phyloP scores from a whole-genome alignment of 2,113 vertebrate genomes.

The Malurus elegans region DNA sequence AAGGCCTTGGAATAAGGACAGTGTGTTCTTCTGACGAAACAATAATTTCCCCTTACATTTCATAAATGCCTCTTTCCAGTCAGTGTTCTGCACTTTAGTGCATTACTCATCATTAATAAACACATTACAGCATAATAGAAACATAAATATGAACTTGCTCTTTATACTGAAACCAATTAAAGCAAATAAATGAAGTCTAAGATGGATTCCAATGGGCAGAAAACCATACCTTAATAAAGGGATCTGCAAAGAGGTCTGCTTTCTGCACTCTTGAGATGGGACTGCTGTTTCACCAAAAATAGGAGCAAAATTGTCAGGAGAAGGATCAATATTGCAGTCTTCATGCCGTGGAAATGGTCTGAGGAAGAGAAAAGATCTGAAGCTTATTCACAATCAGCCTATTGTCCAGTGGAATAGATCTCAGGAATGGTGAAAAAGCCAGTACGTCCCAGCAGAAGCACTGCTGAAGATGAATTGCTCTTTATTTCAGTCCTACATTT shows the following conservation, averaged over 20 bases:
- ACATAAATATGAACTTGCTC: neutral
- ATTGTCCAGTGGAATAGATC: neutral
- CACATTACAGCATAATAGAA: conserved; percentile 9
- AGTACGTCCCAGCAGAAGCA: neutral
- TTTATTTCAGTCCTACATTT: neutral
- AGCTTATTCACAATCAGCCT: neutral
- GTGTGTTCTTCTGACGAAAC: neutral
- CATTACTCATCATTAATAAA: conserved; percentile 31
- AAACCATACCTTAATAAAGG: neutral
- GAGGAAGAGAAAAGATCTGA: neutral
- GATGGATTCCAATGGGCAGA: neutral
- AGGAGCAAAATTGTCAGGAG: neutral
- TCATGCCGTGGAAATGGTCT: neutral
- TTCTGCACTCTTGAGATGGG: neutral
- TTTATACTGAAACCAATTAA: neutral
- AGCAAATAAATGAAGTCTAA: neutral
- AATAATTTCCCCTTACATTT: neutral
- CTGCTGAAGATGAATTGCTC: neutral
- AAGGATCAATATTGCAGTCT: neutral
- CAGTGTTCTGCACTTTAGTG: neutral
- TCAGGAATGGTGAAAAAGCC: neutral
- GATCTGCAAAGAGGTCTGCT: neutral
- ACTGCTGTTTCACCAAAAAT: neutral
- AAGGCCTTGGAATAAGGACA: neutral
- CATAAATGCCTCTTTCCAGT: neutral